phyloP scores from a whole-genome alignment of 2,113 vertebrate genomes.

The Ciconia stormi region DNA sequence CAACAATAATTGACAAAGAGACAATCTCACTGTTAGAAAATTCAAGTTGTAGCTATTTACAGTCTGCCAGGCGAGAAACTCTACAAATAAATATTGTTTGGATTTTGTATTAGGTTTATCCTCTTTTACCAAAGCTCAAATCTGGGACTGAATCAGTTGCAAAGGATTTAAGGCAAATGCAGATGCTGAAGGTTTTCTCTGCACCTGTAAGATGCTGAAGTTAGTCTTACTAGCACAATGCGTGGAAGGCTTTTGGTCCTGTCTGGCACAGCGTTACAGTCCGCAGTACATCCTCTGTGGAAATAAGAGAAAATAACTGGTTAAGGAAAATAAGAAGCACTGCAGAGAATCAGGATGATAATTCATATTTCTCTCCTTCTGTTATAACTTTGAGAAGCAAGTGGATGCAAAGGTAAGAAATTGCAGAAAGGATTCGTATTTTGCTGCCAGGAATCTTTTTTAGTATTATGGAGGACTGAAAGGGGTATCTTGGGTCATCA shows the following conservation, averaged over 20 bases:
- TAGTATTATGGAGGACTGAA: background rate
- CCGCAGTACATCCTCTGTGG: background rate
- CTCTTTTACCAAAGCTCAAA: background rate
- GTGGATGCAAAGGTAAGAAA: background rate
- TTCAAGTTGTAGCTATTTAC: background rate
- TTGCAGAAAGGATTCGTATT: background rate
- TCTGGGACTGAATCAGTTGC: background rate
- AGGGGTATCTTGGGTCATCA: background rate
- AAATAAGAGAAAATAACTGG: background rate
- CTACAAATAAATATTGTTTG: background rate
- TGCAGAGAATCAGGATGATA: background rate
- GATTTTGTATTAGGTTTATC: background rate
- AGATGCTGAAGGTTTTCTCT: background rate
- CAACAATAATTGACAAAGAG: constrained; percentile 33
- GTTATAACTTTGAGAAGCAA: background rate
- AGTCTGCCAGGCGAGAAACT: background rate
- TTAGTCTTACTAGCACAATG: background rate
- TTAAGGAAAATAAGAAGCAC: background rate
- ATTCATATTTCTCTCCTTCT: background rate
- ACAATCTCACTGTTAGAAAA: constrained; percentile 37
- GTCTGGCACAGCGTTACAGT: background rate
- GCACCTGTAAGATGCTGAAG: background rate
- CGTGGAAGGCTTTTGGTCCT: background rate
- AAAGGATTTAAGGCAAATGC: background rate
- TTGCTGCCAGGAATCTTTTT: background rate